Conservation (phyloP, 2,113 vertebrate species). For the Tragelaphus scriptus region DNA sequence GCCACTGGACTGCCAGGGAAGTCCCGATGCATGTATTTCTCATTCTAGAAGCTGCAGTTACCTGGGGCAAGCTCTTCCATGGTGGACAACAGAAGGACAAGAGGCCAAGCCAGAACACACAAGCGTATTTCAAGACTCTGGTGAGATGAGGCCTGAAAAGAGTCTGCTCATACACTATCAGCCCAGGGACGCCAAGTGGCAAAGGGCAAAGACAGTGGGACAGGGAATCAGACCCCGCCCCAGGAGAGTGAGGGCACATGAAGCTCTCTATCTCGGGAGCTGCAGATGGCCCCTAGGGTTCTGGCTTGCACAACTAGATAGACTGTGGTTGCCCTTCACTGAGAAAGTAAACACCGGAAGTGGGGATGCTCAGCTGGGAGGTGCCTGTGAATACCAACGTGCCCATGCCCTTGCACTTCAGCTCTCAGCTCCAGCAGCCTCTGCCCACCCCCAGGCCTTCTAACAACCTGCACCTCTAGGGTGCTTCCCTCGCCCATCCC, state of each 20-base stretch:
- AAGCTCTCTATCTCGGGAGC: accelerated
- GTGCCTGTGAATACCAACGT: not conserved
- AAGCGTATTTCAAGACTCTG: not conserved
- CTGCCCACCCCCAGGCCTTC: not conserved
- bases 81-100: not conserved
- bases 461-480: not conserved
- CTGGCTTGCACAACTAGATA: not conserved
- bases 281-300: not conserved
- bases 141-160: not conserved
- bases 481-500: accelerated
- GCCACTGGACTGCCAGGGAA: not conserved
- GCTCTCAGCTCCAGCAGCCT: not conserved
- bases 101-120: not conserved
- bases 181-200: too few relatives aligned
- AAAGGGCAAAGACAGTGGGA: not conserved
- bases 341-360: not conserved
- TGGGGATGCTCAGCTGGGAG: not conserved
- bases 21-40: not conserved
- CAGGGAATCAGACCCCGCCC: not conserved
- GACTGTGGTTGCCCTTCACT: accelerated
- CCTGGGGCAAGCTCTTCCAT: accelerated
- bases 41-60: not conserved
- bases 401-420: not conserved
- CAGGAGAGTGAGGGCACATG: not conserved
- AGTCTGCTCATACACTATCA: not conserved